Base-by-base conservation (phyloP, 64 coral and sea anemone genomes). In the Anthopleura sola region DNA sequence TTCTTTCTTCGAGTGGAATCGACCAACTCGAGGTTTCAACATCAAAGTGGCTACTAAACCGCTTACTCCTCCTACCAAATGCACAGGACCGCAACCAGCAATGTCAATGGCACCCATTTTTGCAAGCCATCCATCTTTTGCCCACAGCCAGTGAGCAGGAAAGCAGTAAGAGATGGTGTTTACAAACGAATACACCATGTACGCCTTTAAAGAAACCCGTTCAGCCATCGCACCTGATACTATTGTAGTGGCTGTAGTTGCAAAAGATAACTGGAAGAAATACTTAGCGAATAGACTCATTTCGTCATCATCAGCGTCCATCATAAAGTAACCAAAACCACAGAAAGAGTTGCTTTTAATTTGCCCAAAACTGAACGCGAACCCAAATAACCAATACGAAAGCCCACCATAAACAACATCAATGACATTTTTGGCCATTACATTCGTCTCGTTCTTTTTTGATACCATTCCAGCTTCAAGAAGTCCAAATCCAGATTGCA, bases 41-140 rank as follows among this genome's bases (percentile, higher is more conserved):
- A 94, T 90, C 7, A 94, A 24, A 6, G 88, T 90, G 2, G 93
- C 88, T 10, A 94, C 93, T 23, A 94, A 58, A 14, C 93, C 93
- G 44, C 88, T 90, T 16, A 84, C 60, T 12, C 81, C 88, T 15
- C 88, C 88, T 28, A 90, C 88, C 55, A 90, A 78, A 54, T 90
- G 88, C 1, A 90, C 88, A 2, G 88, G 57, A 23, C 81, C 80
- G n/a, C 88, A 90, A 23, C 88, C 88, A 1, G 88, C 88, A 36
- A 90, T 90, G 51, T 90, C 88, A 23, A 90, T 82, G 18, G 88
- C 88, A 6, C 88, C 81, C 88, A 90, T 90, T 28, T 23, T 55
- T 2, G 28, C 58, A 13, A 90, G 88, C 88, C 88, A 90, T 6
- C 88, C 88, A 26, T 39, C 54, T 2, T 60, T 31, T 76, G 31